These are phyloP conservation scores for Carcina quercana DNA, from an alignment of 2,888 invertebrate genomes.

Conservation along the genomic window DNA sequence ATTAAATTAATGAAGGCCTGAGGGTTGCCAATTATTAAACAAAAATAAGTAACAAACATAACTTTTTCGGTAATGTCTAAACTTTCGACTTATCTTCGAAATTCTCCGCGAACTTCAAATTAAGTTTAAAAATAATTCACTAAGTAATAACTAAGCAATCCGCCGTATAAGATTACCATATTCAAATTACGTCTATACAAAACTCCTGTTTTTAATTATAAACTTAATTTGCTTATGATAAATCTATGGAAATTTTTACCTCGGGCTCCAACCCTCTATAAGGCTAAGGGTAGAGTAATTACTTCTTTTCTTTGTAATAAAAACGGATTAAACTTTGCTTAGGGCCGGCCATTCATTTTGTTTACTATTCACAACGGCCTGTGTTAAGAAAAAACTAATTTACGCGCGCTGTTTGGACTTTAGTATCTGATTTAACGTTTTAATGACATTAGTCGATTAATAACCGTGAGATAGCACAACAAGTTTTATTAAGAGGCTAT, in stretches of 20 bases:
- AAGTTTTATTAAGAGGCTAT: no score
- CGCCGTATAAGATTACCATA: conserved; percentile 61
- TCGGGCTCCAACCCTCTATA: conserved; percentile 66
- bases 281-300: conserved; percentile 71
- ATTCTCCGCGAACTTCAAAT: conserved; percentile 7
- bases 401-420: conserved; percentile 48
- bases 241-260: conserved; percentile 75
- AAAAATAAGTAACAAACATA: no score
- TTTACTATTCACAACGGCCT: conserved; percentile 70
- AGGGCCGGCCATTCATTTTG: conserved; percentile 71
- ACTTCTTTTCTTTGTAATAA: conserved; percentile 75
- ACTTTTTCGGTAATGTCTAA: no score
- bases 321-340: conserved; percentile 75
- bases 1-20: no score
- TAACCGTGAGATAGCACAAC: no score
- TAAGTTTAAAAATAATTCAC: conserved; percentile 21
- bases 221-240: conserved; percentile 75
- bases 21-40: no score
- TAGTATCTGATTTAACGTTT: conserved; percentile 49
- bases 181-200: conserved; percentile 71
- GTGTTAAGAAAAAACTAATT: conserved; percentile 66
- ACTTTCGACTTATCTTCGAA: no score
- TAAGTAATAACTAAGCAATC: conserved; percentile 41
- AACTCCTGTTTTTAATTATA: conserved; percentile 74
- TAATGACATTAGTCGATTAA: conserved; percentile 47